These are phyloP conservation scores for Galeruca laticollis DNA, from an alignment of 2,888 invertebrate genomes.

Conservation along the genomic window DNA sequence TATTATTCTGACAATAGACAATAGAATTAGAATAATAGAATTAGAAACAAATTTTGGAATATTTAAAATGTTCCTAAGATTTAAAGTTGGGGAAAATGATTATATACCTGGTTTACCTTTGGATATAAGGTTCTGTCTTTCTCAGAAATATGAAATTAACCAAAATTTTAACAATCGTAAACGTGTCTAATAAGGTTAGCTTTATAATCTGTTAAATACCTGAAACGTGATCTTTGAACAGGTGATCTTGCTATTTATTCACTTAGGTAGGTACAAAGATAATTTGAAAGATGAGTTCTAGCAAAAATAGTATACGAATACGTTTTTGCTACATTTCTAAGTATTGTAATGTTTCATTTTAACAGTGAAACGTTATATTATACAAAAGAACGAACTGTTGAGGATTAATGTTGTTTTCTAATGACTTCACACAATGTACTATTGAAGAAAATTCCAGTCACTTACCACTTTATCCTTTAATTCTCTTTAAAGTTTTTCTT, in stretches of 20 bases:
- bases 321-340: too few relatives aligned
- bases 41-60: too few relatives aligned
- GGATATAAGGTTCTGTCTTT: not conserved
- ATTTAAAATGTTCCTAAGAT: not conserved
- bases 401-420: too few relatives aligned
- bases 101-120: not conserved
- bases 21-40: too few relatives aligned
- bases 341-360: too few relatives aligned
- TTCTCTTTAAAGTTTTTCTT: too few relatives aligned
- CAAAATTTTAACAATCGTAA: not conserved
- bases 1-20: too few relatives aligned
- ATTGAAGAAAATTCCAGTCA: too few relatives aligned
- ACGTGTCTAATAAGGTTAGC: constrained; percentile 1
- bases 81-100: not conserved
- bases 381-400: too few relatives aligned
- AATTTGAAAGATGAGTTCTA: not conserved
- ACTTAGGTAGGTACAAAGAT: not conserved
- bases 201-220: not conserved
- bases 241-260: not conserved
- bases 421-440: too few relatives aligned
- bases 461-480: too few relatives aligned
- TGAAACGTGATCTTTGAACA: not conserved
- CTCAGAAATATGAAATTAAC: not conserved
- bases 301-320: not conserved
- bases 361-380: too few relatives aligned